These are phyloP conservation scores for Herpetotheres cachinnans DNA, from an alignment of 2,113 vertebrate species.

Conservation along the genomic window DNA sequence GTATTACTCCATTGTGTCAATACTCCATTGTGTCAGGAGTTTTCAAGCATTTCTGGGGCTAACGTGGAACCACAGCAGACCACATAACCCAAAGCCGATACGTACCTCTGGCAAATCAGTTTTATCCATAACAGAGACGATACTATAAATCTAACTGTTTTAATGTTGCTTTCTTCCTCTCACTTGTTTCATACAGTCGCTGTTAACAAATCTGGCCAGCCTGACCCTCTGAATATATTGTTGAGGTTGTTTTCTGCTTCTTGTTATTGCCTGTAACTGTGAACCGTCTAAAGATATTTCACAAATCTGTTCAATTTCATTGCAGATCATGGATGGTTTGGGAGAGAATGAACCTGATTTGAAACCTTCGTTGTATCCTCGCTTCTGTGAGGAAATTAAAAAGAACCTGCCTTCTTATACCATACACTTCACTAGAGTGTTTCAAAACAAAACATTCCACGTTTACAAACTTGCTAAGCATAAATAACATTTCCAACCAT, in stretches of 20 bases:
- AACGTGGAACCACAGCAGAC: background rate
- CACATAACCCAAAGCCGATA: background rate
- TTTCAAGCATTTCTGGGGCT: background rate
- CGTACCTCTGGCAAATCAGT: background rate
- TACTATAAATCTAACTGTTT: background rate
- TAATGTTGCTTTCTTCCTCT: background rate
- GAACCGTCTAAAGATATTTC: background rate
- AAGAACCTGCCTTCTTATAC: conserved; percentile 75
- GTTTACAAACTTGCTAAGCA: conserved; percentile 84
- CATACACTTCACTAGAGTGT: conserved; percentile 84
- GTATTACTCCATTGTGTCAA: background rate
- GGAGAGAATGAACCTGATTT: conserved; percentile 88
- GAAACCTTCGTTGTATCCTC: conserved; percentile 78
- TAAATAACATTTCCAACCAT: conserved; percentile 11
- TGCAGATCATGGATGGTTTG: conserved; percentile 90
- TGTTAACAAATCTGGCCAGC: background rate
- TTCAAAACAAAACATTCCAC: conserved; percentile 95
- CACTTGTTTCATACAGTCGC: background rate
- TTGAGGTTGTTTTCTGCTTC: background rate
- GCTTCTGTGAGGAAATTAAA: conserved; percentile 93
- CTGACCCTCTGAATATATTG: background rate
- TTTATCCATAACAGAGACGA: background rate
- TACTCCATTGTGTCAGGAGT: background rate
- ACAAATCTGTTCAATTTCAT: conserved; percentile 8
- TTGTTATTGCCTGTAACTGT: background rate